These are phyloP conservation scores for Pocillopora verrucosa DNA, from an alignment of 64 coral and sea anemone genomes.

Conservation along the genomic window DNA sequence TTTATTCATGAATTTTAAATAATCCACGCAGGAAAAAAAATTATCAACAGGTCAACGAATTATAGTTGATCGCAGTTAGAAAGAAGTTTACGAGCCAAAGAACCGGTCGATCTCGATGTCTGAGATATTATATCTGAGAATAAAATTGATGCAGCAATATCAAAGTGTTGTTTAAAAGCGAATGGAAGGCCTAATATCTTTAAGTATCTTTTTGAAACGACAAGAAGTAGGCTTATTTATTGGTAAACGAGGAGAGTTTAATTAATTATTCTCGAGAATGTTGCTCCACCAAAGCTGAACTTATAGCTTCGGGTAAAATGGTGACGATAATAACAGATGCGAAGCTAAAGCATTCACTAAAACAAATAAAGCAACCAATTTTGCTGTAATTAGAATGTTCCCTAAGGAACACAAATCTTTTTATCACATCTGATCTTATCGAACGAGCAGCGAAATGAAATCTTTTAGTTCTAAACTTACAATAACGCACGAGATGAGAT, in stretches of 20 bases:
- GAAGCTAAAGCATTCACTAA: not conserved
- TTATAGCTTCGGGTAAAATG: not conserved
- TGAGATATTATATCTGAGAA: not conserved
- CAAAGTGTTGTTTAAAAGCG: not conserved
- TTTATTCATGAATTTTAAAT: not conserved
- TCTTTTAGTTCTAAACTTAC: not conserved
- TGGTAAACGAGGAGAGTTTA: not conserved
- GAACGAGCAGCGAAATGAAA: not conserved
- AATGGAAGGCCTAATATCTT: not conserved
- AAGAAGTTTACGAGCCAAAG: too few relatives aligned
- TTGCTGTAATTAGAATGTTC: not conserved
- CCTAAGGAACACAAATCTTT: not conserved
- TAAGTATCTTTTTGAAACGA: not conserved
- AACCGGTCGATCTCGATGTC: too few relatives aligned
- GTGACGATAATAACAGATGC: not conserved
- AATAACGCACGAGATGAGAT: not conserved
- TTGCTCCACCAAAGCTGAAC: not conserved
- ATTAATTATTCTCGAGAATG: not conserved
- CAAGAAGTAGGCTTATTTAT: not conserved
- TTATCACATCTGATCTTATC: slow-evolving; percentile 17
- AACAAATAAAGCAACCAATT: not conserved
- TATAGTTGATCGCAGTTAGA: not conserved
- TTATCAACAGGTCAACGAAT: not conserved
- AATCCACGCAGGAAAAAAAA: not conserved
- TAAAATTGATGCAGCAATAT: not conserved